Evolutionary conservation across 2,888 invertebrate genomes (phyloP).

Genomic region (Dorcus hopei): DNA sequence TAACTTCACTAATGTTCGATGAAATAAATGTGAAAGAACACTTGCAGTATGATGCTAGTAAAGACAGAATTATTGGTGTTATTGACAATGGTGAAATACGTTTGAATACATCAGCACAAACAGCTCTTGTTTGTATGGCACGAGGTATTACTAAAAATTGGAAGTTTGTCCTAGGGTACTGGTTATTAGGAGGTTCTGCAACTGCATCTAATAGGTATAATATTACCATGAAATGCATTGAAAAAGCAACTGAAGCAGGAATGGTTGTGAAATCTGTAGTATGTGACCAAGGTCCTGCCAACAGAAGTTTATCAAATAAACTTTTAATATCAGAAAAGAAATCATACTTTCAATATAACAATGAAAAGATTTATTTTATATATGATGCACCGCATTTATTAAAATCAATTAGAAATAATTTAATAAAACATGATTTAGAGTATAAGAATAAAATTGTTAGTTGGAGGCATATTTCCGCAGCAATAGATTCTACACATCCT

Average conservation of each 20-base stretch:
- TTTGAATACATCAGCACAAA: not conserved
- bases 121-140: conserved; percentile 14
- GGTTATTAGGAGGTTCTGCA: conserved; percentile 8
- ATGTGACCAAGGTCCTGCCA: conserved; percentile 11
- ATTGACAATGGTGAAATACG: conserved; percentile 4
- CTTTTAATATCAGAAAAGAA: not conserved
- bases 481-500: conserved; percentile 2
- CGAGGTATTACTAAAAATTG: conserved; percentile 8
- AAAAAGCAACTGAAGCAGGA: conserved; percentile 6
- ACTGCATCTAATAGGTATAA: conserved; percentile 4
- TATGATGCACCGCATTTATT: conserved; percentile 6
- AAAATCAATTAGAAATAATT: conserved; percentile 6
- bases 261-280: conserved; percentile 10
- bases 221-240: conserved; percentile 5
- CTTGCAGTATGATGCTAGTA: conserved; percentile 6
- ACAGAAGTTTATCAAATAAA: conserved; percentile 7
- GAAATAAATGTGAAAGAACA: conserved; percentile 6
- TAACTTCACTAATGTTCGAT: conserved; percentile 11
- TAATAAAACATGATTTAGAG: conserved; percentile 7
- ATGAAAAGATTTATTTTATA: conserved; percentile 4
- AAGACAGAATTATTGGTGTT: conserved; percentile 12
- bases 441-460: conserved; percentile 8
- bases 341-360: not conserved
- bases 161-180: conserved; percentile 13
- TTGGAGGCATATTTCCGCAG: conserved; percentile 7